These are phyloP conservation scores for Notolepis coatsorum DNA, from an alignment of 2,797 vertebrate species.

Conservation along the genomic window DNA sequence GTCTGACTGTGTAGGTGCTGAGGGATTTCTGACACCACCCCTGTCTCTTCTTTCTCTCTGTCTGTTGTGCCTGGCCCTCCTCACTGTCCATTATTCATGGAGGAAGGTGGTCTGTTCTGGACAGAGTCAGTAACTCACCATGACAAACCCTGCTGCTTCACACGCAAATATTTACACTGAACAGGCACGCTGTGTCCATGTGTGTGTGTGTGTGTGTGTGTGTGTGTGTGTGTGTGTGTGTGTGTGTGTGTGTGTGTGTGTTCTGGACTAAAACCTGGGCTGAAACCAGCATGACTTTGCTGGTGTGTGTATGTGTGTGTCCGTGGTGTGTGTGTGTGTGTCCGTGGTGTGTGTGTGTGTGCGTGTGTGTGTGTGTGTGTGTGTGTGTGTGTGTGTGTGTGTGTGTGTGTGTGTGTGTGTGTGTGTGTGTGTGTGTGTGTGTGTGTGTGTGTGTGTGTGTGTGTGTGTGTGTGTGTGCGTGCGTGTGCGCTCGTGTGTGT, in stretches of 20 bases:
- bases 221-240: background rate
- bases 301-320: background rate
- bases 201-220: conserved; percentile 2
- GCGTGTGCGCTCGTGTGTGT: conserved; percentile 1
- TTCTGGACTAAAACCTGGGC: conserved; percentile 16
- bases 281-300: conserved; percentile 9
- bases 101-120: conserved; percentile 12
- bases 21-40: too few relatives aligned
- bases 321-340: background rate
- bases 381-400: background rate
- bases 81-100: conserved; percentile 36
- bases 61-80: conserved; percentile 19
- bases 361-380: conserved; percentile 5
- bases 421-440: background rate
- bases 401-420: background rate
- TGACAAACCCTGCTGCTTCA: conserved; percentile 32
- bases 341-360: background rate
- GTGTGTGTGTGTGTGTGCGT: conserved; percentile 1
- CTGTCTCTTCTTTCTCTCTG: background rate
- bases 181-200: conserved; percentile 22
- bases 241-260: conserved; percentile 2
- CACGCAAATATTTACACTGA: conserved; percentile 55
- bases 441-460: background rate
- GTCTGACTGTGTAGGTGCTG: too few relatives aligned
- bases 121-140: conserved; percentile 27